Evolutionary conservation across 2,888 invertebrate species (phyloP).

Genomic region (Drosophila paramelanica): DNA sequence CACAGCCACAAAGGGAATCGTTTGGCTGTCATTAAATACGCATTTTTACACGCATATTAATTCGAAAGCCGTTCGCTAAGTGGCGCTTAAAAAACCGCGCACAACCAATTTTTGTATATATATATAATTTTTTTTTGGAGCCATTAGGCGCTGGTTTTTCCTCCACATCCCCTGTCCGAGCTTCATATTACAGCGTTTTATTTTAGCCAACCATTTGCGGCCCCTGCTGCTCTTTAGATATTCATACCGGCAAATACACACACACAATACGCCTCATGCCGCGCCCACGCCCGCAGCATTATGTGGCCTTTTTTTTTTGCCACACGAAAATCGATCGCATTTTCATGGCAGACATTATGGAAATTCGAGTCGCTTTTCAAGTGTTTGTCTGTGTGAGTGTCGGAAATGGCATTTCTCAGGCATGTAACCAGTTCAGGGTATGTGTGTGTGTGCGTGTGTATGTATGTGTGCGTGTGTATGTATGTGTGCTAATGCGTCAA

Average conservation of each 20-base stretch:
- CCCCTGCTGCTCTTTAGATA: conserved; percentile 60
- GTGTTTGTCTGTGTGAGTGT: conserved; percentile 70
- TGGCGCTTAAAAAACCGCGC: conserved; percentile 55
- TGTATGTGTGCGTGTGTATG: conserved; percentile 3
- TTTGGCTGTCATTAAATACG: conserved; percentile 65
- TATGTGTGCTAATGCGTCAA: conserved; percentile 69
- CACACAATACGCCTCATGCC: background rate
- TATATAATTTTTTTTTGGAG: conserved; percentile 30
- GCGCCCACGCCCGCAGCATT: conserved; percentile 62
- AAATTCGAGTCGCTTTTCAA: conserved; percentile 78
- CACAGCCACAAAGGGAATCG: conserved; percentile 30
- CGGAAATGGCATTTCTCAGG: conserved; percentile 78
- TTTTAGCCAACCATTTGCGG: conserved; percentile 49
- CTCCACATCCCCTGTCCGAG: conserved; percentile 35
- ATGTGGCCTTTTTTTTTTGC: conserved; percentile 45
- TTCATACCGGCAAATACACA: conserved; percentile 49
- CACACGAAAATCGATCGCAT: conserved; percentile 79
- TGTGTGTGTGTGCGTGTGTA: conserved; percentile 3
- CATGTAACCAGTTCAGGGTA: conserved; percentile 74
- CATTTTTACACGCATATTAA: conserved; percentile 63
- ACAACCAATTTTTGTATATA: conserved; percentile 31
- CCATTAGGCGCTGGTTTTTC: conserved; percentile 53
- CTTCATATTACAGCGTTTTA: conserved; percentile 61
- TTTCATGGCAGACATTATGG: conserved; percentile 82
- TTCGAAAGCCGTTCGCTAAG: conserved; percentile 42